These are phyloP conservation scores for Drosophila nigromelanica DNA, from an alignment of 1,140 invertebrate species.

Conservation along the genomic window DNA sequence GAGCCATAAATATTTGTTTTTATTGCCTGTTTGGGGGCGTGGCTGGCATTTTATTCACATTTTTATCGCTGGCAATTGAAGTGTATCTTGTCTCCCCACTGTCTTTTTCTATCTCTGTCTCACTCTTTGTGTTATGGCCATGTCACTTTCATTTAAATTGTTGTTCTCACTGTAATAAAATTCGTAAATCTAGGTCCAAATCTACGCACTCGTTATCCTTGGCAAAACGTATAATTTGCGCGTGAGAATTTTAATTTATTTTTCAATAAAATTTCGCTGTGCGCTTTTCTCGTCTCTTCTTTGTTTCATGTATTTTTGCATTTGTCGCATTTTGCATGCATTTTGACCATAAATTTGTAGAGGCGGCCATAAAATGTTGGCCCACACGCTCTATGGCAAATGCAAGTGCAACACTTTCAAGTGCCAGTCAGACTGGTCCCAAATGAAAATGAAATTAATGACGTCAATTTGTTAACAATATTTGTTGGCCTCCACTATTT, in stretches of 20 bases:
- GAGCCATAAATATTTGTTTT: constrained; percentile 66
- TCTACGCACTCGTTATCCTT: constrained; percentile 82
- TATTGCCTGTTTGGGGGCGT: constrained; percentile 49
- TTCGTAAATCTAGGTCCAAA: constrained; percentile 81
- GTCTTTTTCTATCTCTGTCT: background rate
- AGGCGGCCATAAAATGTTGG: constrained; percentile 30
- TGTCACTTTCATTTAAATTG: constrained; percentile 74
- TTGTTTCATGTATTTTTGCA: constrained; percentile 8
- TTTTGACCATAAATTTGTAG: constrained; percentile 58
- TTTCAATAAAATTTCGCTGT: constrained; percentile 35
- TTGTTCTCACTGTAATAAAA: constrained; percentile 75
- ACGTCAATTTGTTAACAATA: constrained; percentile 36
- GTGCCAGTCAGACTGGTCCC: constrained; percentile 1
- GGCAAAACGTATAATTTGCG: constrained; percentile 47
- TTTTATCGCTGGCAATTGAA: constrained; percentile 38
- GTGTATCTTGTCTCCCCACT: background rate
- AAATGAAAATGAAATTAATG: constrained; percentile 57
- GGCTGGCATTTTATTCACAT: constrained; percentile 18
- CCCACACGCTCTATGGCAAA: constrained; percentile 18
- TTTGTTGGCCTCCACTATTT: background rate
- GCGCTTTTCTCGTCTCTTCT: background rate
- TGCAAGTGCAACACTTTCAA: constrained; percentile 24
- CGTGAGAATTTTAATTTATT: constrained; percentile 58
- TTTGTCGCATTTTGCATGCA: constrained; percentile 35
- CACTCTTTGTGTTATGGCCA: constrained; percentile 35